Conservation (phyloP, 2,888 invertebrate species). For the Chorisops tibialis region DNA sequence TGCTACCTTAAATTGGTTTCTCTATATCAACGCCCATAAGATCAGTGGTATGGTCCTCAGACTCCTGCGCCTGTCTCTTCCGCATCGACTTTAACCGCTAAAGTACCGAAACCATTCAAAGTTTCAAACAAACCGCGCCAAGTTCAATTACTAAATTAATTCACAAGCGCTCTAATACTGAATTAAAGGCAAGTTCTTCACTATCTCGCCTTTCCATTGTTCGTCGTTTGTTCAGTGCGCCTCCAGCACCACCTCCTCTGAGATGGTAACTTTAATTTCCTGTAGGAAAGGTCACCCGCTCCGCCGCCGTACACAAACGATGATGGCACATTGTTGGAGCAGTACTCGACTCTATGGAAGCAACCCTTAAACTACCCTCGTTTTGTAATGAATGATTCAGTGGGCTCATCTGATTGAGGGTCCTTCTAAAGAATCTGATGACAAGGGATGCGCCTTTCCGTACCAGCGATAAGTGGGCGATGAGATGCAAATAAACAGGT, state of each 20-base stretch:
- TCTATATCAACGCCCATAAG: no score
- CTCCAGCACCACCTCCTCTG: not conserved
- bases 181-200: constrained; percentile 16
- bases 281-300: no score
- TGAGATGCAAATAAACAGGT: constrained; percentile 20
- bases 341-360: not conserved
- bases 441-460: constrained; percentile 20
- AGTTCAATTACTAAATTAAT: constrained; percentile 25
- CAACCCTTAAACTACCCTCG: not conserved
- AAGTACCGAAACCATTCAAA: constrained; percentile 7
- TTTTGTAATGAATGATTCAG: constrained; percentile 23
- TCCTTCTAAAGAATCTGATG: constrained; percentile 16
- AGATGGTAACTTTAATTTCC: not conserved
- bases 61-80: no score
- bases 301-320: constrained; percentile 6
- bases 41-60: no score
- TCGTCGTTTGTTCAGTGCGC: not conserved
- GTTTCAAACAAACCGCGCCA: constrained; percentile 18
- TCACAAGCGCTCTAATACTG: constrained; percentile 19
- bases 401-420: constrained; percentile 25
- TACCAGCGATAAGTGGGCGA: constrained; percentile 3
- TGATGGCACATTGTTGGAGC: constrained; percentile 12
- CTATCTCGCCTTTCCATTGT: no score
- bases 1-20: no score
- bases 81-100: not conserved